phyloP scores from a whole-genome alignment of 1,140 invertebrate species.

The Dreissena rostriformis region DNA sequence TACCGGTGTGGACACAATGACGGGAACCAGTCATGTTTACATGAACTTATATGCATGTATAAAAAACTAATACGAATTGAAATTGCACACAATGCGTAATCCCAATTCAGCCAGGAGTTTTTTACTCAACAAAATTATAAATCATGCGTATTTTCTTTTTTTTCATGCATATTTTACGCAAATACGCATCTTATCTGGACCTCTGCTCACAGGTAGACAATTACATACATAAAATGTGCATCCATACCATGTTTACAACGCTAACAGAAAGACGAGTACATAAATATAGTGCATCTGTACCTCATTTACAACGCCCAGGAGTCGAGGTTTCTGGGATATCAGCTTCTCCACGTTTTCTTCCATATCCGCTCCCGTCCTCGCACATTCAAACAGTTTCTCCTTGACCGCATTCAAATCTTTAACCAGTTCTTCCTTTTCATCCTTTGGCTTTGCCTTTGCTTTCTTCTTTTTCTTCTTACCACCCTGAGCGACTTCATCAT shows the following conservation, averaged over 20 bases:
- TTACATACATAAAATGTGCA: background rate
- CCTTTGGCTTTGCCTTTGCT: slow-evolving; percentile 62
- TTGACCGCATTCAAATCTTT: slow-evolving; percentile 34
- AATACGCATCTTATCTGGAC: too few species aligned
- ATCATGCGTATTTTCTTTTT: too few species aligned
- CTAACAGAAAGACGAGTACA: background rate
- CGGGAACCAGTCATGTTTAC: too few species aligned
- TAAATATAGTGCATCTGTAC: background rate
- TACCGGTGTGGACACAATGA: too few species aligned
- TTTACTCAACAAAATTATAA: too few species aligned
- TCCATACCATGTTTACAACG: background rate
- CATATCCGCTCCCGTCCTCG: background rate
- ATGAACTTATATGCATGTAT: too few species aligned
- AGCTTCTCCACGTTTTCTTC: slow-evolving; percentile 51
- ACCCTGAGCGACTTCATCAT: slow-evolving; percentile 48
- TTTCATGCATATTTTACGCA: too few species aligned
- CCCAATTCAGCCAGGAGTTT: too few species aligned
- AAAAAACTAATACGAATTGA: too few species aligned
- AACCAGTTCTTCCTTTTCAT: slow-evolving; percentile 58
- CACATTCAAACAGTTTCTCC: slow-evolving; percentile 14
- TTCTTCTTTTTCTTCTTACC: slow-evolving; percentile 59
- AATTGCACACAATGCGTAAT: too few species aligned
- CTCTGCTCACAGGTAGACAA: background rate
- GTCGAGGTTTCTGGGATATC: slow-evolving; percentile 37
- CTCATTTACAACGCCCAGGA: background rate